Evolutionary conservation across 2,113 vertebrate genomes (phyloP).

Genomic region (Malurus cyaneus): DNA sequence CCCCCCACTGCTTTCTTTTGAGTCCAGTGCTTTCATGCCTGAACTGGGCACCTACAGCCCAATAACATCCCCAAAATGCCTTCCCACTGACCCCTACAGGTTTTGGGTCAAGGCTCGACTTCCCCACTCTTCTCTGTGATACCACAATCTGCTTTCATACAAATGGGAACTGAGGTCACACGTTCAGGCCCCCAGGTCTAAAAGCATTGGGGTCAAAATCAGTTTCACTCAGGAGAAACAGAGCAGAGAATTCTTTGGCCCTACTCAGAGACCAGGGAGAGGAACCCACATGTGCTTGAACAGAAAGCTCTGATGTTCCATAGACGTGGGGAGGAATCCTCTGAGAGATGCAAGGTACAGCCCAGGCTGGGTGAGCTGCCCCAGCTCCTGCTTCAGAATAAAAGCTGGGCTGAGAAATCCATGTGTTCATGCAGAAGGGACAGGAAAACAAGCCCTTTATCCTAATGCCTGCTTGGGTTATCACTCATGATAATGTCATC

Average conservation of each 20-base stretch:
- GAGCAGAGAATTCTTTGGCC: conserved; percentile 19
- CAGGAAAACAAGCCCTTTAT: background rate
- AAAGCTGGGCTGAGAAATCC: background rate
- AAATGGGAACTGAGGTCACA: background rate
- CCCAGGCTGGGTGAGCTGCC: background rate
- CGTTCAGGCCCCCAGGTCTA: background rate
- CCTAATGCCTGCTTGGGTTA: background rate
- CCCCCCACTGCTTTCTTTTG: background rate
- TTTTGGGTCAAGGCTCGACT: background rate
- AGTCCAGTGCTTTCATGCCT: background rate
- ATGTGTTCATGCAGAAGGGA: background rate
- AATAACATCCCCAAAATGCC: background rate
- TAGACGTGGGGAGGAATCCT: background rate
- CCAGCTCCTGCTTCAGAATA: background rate
- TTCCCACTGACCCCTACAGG: background rate
- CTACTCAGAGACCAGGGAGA: background rate
- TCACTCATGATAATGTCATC: background rate
- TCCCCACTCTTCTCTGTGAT: background rate
- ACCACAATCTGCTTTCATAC: background rate
- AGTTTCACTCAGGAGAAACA: background rate
- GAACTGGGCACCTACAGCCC: background rate
- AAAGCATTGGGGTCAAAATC: background rate
- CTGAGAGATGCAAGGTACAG: accelerated
- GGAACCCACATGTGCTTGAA: conserved; percentile 17
- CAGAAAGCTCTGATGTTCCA: conserved; percentile 7